These are phyloP conservation scores for Copsychus sechellarum DNA, from an alignment of 2,113 vertebrate genomes.

Conservation along the genomic window DNA sequence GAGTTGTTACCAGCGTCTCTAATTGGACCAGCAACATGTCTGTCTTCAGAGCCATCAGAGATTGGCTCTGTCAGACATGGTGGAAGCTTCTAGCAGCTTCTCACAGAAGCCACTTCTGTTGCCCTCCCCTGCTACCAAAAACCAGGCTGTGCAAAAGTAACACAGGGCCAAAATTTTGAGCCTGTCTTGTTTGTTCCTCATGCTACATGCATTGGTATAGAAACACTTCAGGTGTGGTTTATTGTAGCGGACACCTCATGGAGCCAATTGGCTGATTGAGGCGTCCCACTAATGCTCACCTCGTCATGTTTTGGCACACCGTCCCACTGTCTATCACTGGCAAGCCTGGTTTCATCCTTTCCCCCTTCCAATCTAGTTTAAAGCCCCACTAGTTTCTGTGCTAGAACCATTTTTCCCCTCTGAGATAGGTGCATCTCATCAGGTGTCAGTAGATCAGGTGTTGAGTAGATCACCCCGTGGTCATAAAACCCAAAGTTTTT, in stretches of 20 bases:
- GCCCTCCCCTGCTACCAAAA: not conserved
- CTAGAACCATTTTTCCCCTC: not conserved
- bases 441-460: not conserved
- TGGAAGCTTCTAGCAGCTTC: not conserved
- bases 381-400: not conserved
- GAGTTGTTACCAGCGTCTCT: not conserved
- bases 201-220: not conserved
- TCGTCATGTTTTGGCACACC: not conserved
- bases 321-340: not conserved
- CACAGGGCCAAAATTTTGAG: not conserved
- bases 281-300: not conserved
- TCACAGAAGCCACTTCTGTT: not conserved
- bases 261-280: not conserved
- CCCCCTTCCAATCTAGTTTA: not conserved
- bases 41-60: not conserved
- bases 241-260: not conserved
- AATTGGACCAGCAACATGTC: not conserved
- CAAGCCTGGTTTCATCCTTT: not conserved
- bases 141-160: not conserved
- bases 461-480: not conserved
- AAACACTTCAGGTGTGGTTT: not conserved
- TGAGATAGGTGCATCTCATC: not conserved
- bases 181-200: not conserved
- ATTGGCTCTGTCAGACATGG: not conserved
- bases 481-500: not conserved